phyloP scores from a whole-genome alignment of 2,888 invertebrate genomes.

The Lampropteryx suffumata region DNA sequence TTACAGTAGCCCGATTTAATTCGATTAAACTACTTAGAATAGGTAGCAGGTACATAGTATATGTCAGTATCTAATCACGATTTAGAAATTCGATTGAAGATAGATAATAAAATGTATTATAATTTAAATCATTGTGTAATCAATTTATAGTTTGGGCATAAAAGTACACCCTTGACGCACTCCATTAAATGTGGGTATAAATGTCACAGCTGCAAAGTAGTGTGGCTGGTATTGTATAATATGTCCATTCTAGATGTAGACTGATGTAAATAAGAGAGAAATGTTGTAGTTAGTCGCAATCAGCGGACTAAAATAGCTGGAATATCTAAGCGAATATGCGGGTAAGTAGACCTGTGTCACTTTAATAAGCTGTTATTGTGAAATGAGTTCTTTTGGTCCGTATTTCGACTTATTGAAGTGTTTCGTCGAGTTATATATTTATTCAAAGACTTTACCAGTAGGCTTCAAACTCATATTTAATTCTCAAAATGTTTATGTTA shows the following conservation, averaged over 20 bases:
- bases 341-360: slow-evolving; percentile 16
- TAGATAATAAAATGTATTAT: too few species aligned
- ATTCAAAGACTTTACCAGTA: too few species aligned
- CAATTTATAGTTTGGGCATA: too few species aligned
- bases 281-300: slow-evolving; percentile 36
- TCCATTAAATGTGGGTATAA: background rate
- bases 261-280: slow-evolving; percentile 31
- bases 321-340: slow-evolving; percentile 37
- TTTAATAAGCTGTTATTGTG: background rate
- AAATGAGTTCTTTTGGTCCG: slow-evolving; percentile 12
- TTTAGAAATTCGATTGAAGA: too few species aligned
- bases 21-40: slow-evolving; percentile 1
- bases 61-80: too few species aligned
- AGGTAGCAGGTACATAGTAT: background rate
- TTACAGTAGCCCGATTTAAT: slow-evolving; percentile 28
- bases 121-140: too few species aligned
- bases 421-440: too few species aligned
- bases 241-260: slow-evolving; percentile 30
- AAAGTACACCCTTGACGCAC: too few species aligned
- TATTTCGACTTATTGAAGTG: background rate
- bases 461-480: too few species aligned
- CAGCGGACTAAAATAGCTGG: slow-evolving; percentile 34
- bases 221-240: slow-evolving; percentile 23
- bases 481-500: too few species aligned
- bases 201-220: slow-evolving; percentile 4